Evolutionary conservation across 2,888 invertebrate species (phyloP).

Genomic region (Pherbina coryleti): DNA sequence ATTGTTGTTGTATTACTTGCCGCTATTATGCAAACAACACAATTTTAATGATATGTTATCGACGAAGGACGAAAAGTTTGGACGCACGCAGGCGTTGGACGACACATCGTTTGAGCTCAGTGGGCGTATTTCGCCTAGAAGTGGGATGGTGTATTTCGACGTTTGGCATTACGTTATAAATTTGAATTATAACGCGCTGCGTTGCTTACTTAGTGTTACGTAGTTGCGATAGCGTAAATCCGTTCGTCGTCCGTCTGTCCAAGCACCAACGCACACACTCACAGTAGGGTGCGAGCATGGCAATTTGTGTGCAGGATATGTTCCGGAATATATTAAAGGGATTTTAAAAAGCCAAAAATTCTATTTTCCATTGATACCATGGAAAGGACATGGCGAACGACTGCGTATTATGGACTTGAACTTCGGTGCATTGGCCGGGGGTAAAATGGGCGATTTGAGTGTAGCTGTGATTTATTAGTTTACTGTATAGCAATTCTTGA

Average conservation of each 20-base stretch:
- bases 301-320: slow-evolving; percentile 70
- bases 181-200: slow-evolving; percentile 61
- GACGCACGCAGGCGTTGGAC: slow-evolving; percentile 37
- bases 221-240: slow-evolving; percentile 21
- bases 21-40: slow-evolving; percentile 35
- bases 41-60: slow-evolving; percentile 56
- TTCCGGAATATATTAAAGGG: slow-evolving; percentile 69
- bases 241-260: slow-evolving; percentile 15
- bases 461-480: slow-evolving; percentile 31
- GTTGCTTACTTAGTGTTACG: slow-evolving; percentile 47
- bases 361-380: slow-evolving; percentile 43
- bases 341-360: slow-evolving; percentile 54
- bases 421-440: too few species aligned
- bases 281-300: slow-evolving; percentile 55
- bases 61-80: slow-evolving; percentile 53
- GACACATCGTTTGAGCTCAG: slow-evolving; percentile 1
- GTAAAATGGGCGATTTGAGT: not conserved
- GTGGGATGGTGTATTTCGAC: slow-evolving; percentile 14
- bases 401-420: not conserved
- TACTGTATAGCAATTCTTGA: slow-evolving; percentile 43
- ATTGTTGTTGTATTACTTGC: not conserved
- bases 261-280: not conserved
- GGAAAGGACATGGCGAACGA: slow-evolving; percentile 8
- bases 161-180: slow-evolving; percentile 53
- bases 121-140: slow-evolving; percentile 16